Base-by-base conservation (phyloP, 2,113 vertebrate species). In the Raja brachyura region DNA sequence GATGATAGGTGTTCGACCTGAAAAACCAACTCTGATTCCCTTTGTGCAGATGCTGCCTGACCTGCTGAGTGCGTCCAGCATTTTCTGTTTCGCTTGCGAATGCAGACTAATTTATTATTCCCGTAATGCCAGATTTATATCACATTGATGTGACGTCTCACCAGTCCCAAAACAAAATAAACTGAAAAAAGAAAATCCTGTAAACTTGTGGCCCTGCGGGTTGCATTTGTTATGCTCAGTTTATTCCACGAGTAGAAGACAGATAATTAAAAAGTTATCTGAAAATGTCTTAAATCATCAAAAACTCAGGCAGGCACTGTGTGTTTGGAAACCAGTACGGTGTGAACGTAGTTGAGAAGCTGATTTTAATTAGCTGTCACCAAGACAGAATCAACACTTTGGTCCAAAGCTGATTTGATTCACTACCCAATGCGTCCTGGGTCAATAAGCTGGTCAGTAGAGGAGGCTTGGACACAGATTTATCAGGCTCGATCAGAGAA, bases 311-410 rank as follows among this genome's bases (percentile, higher is more conserved):
- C 13, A 31, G 14, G 14, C n/a, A 18, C 59, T 63, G 22, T 56
- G 79, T 28, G 59, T 66, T n/a, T 88, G 25, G 81, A 86, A 59
- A 22, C 1, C 59, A 88, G 81, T n/a, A 86, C n/a, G 56, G 22
- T 88, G 59, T 63, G 11, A 63, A 31, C 39, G 31, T 63, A 31
- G n/a, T 59, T n/a, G 59, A 88, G 14, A 66, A 88, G 59, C 59
- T 88, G 59, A 2, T n/a, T 88, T 88, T 88, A 86, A 86, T 86
- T 86, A 61, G 81, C 81, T 86, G 56, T 86, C 81, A 61, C 25
- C 13, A 18, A 86, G 81, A 74, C 5, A 86, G 56, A 86, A 86
- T 61, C 22, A 61, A 14, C 81, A 86, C 56, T 61, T 86, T 86
- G 81, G 25, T 86, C 56, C 56, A 61, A 61, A 61, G 81, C 81